These are phyloP conservation scores for Anableps anableps DNA, from an alignment of 2,797 vertebrate species.

Conservation along the genomic window DNA sequence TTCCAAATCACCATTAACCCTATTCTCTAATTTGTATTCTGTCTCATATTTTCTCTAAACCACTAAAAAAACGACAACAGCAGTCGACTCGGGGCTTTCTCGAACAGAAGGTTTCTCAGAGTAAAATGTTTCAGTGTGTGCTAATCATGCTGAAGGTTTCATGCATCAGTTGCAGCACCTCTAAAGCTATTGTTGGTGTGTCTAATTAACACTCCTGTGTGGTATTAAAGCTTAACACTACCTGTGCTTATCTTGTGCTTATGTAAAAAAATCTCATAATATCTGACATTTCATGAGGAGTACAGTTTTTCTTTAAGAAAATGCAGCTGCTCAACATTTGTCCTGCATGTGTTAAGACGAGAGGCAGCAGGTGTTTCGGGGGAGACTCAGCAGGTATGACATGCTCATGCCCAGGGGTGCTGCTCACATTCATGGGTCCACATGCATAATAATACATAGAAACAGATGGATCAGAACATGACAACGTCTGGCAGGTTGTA, in stretches of 20 bases:
- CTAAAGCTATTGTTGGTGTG: constrained; percentile 66
- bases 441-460: constrained; percentile 50
- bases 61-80: constrained; percentile 21
- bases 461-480: constrained; percentile 69
- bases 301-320: constrained; percentile 14
- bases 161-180: constrained; percentile 64
- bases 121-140: constrained; percentile 50
- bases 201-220: constrained; percentile 80
- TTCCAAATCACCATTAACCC: constrained; percentile 16
- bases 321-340: constrained; percentile 28
- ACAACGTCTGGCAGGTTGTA: constrained; percentile 61
- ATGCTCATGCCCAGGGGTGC: constrained; percentile 54
- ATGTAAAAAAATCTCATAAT: constrained; percentile 50
- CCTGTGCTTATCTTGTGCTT: constrained; percentile 63
- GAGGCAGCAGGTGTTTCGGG: constrained; percentile 63
- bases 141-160: constrained; percentile 59
- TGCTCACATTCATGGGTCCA: constrained; percentile 58
- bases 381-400: constrained; percentile 63
- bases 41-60: not conserved
- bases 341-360: constrained; percentile 50
- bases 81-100: constrained; percentile 28
- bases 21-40: not conserved
- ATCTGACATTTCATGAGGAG: constrained; percentile 48
- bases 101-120: constrained; percentile 50
- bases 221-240: constrained; percentile 59